Base-by-base conservation (phyloP, 2,888 invertebrate genomes). In the Oxytorus armatus region DNA sequence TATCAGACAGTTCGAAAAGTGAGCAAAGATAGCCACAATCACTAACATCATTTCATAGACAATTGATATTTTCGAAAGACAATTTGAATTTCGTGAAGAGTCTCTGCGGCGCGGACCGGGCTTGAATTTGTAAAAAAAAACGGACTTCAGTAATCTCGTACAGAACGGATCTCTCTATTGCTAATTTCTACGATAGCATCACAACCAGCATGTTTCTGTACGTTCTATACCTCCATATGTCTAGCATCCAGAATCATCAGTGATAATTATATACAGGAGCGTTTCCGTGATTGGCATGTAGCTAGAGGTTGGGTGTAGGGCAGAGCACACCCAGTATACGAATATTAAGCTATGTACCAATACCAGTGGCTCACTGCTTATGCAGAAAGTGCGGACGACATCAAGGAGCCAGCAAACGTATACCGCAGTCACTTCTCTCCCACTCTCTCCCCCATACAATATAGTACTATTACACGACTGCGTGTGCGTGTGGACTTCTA, bases 271-370 rank as follows among this genome's bases (percentile, higher is more conserved):
- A 83, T 80, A 81, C 79, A 79, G 82, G 77, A 83, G 70, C 77
- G 84, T 87, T 87, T 87, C 85, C 84, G 80, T 84, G 83, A 89
- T 88, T 88, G 88, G 85, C 87, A 86, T 86, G 69, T 70, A 70
- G 77, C 55, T 57, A 68, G 73, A 87, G 88, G 85, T 87, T 86
- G 85, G 84, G 81, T 82, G 42, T 51, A 86, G 83, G 82, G 79
- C 55, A 63, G 59, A 63, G 66, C 14, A n/a, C 18, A 42, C 63
- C 74, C 55, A 39, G 29, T 23, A 25, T 57, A 42, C 51, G 77
- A 63, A 74, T 75, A 75, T 53, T n/a, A 29, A 29, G 44, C 25
- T 47, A 25, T 42, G 14, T 33, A 8, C 80, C 59, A 72, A 72
- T 68, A 68, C 73, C 68, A 51, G 36, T 72, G 25, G 63, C 33